Evolutionary conservation across 2,113 vertebrate genomes (phyloP).

Genomic region (Aegotheles bennettii): DNA sequence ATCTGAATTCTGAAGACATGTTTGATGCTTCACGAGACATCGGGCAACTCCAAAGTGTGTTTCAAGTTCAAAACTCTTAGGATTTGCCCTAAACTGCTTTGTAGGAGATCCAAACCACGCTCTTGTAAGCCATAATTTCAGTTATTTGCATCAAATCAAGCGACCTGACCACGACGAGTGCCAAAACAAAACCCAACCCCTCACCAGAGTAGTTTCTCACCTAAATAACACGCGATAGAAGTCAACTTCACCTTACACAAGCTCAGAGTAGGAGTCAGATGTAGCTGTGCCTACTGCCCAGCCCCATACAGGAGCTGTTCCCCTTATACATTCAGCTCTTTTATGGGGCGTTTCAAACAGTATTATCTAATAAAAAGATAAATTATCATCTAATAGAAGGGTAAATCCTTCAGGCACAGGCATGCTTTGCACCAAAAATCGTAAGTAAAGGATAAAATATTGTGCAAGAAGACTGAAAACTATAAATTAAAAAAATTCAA

Average conservation of each 20-base stretch:
- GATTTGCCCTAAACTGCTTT: neutral
- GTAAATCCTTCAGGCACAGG: neutral
- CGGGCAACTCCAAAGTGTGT: slow-evolving; percentile 41
- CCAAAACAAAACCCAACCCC: slow-evolving; percentile 32
- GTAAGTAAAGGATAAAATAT: slow-evolving; percentile 10
- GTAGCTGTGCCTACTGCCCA: neutral
- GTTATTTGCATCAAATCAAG: slow-evolving; percentile 5
- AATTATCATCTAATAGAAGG: neutral
- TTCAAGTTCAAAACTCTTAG: neutral
- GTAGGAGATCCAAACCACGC: neutral
- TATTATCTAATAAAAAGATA: neutral
- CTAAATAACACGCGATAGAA: neutral
- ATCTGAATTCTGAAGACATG: slow-evolving; percentile 13
- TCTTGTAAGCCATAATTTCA: neutral
- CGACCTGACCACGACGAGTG: neutral
- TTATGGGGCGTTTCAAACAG: neutral
- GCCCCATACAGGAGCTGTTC: neutral
- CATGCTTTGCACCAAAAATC: neutral
- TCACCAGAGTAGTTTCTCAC: slow-evolving; percentile 8
- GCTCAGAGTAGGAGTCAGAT: neutral
- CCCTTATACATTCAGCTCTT: neutral
- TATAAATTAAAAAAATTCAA: neutral
- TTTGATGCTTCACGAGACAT: slow-evolving; percentile 36
- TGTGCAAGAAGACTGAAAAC: neutral
- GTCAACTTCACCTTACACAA: neutral